Conservation (phyloP, 2,888 invertebrate species). For the Yponomeuta cagnagella region DNA sequence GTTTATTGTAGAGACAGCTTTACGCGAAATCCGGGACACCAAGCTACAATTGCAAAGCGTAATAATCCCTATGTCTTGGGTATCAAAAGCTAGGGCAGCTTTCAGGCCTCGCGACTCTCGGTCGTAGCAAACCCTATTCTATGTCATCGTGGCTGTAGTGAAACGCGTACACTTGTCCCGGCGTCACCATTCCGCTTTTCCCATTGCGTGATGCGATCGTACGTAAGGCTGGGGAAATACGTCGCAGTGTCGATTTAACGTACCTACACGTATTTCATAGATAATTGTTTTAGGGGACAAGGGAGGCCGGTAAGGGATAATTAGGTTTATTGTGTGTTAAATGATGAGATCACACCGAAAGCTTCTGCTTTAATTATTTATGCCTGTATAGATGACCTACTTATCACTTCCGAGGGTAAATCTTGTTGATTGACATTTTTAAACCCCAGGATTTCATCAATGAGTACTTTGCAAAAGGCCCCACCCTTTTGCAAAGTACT, state of each 20-base stretch:
- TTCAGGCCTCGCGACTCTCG: not conserved
- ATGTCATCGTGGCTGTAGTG: not conserved
- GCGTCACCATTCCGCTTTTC: constrained; percentile 25
- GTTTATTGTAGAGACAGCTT: not conserved
- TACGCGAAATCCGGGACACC: not conserved
- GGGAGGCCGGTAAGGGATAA: not conserved
- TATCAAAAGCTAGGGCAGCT: not conserved
- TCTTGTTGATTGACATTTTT: too few relatives aligned
- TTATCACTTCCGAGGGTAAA: not conserved
- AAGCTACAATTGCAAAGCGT: not conserved
- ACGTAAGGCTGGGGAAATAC: constrained; percentile 5
- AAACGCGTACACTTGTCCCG: constrained; percentile 15
- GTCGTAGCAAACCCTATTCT: not conserved
- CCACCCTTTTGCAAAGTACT: too few relatives aligned
- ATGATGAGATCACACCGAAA: not conserved
- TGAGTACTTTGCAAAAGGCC: not conserved
- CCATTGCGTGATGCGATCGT: constrained; percentile 27
- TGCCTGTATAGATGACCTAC: not conserved
- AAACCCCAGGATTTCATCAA: not conserved
- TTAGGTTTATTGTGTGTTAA: constrained; percentile 1
- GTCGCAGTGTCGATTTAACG: constrained; percentile 5
- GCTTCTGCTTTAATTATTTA: not conserved
- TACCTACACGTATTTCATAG: constrained; percentile 8
- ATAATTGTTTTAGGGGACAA: constrained; percentile 6
- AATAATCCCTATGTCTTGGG: not conserved